Base-by-base conservation (phyloP, 2,113 vertebrate genomes). In the Halcyon senegalensis region DNA sequence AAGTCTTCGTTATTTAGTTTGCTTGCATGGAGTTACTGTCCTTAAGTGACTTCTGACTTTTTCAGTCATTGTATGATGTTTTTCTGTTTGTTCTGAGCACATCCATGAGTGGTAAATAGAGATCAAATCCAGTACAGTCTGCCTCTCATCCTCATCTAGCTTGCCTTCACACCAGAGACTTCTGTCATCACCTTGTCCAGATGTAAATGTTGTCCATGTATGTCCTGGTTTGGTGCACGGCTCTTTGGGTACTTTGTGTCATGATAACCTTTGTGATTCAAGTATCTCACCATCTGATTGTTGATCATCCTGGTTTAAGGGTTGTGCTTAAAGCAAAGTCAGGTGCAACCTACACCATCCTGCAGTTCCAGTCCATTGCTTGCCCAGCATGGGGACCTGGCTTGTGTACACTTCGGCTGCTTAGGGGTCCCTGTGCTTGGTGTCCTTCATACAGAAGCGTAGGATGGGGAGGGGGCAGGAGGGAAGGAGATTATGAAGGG, bases 31-130 rank as follows among this genome's bases (percentile, higher is more conserved):
- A 68, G 33, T 72, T 70, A 39, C 27, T 64, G 80, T 94, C 93
- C 94, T 92, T 55, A 87, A 67, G 39, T 64, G 80, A 92, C 91
- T 89, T 92, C 56, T 84, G 95, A 94, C 76, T 81, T 94, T 81
- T 89, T 56, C 60, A 60, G n/a, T 70, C 31, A 74, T 23, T 30
- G 6, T 3, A 10, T 16, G 73, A 78, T 72, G 75, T 3, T 77
- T 50, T 88, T 58, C 31, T 76, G 0, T 48, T 48, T 76, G n/a
- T 74, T 74, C 76, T 72, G 46, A 69, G 56, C 55, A 27, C 11
- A 63, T 10, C 46, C 17, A 7, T 3, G 55, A 48, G 73, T 25
- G 25, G 33, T 55, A 76, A 93, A 39, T 0, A 51, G 60, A 70
- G 46, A 46, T 23, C 67, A 88, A 84, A 62, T 33, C 9, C 43